These are phyloP conservation scores for Germaria angustata DNA, from an alignment of 2,888 invertebrate species.

Conservation along the genomic window DNA sequence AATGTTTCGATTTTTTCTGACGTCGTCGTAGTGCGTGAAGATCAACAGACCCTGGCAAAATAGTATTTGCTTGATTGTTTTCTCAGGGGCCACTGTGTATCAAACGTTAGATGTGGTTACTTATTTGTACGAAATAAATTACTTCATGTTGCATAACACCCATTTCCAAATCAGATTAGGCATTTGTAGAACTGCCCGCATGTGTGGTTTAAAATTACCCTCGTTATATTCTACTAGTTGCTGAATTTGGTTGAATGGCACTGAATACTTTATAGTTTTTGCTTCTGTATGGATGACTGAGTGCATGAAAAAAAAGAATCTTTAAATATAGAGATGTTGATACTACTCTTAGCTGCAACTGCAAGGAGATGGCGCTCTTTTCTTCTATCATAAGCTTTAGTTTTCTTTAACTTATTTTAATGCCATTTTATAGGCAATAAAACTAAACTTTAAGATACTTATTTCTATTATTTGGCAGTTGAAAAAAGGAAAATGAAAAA, in stretches of 20 bases:
- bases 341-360: not conserved
- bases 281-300: conserved; percentile 13
- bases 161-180: no score
- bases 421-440: conserved; percentile 67
- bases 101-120: no score
- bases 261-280: not conserved
- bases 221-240: not conserved
- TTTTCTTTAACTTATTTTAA: conserved; percentile 50
- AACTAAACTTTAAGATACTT: conserved; percentile 65
- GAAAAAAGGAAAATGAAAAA: not conserved
- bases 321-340: not conserved
- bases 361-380: not conserved
- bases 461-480: conserved; percentile 25
- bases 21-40: no score
- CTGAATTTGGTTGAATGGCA: conserved; percentile 3
- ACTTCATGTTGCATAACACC: no score
- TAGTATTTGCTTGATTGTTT: no score
- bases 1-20: no score
- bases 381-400: not conserved
- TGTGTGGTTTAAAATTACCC: no score
- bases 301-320: conserved; percentile 5
- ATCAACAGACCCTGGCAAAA: no score
- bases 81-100: no score
- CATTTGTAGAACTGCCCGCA: no score
- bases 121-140: no score